Evolutionary conservation across 2,888 invertebrate genomes (phyloP).

Genomic region (Conus canariensis): DNA sequence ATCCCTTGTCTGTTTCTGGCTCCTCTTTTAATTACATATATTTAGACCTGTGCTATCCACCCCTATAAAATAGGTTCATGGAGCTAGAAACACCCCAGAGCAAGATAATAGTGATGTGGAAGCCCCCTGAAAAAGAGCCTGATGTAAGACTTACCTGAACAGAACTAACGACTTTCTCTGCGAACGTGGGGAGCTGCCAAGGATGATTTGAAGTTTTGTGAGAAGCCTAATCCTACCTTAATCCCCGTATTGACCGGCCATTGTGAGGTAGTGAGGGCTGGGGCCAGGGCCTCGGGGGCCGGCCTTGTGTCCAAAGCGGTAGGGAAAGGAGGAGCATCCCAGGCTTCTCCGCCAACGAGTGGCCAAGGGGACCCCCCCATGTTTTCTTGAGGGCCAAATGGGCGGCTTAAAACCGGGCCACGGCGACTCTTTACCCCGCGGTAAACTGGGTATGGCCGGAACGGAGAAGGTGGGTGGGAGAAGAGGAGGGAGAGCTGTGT

Average conservation of each 20-base stretch:
- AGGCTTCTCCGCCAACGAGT: constrained; percentile 6
- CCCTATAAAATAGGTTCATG: constrained; percentile 8
- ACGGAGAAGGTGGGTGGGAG: background rate
- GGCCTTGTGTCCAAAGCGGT: constrained; percentile 7
- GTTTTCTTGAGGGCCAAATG: constrained; percentile 25
- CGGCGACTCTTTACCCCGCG: background rate
- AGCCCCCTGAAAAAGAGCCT: background rate
- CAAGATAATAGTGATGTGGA: background rate
- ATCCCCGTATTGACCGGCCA: constrained; percentile 20
- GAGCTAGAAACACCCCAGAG: background rate
- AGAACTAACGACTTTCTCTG: constrained; percentile 23
- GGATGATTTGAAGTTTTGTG: constrained; percentile 38
- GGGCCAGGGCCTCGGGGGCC: constrained; percentile 17
- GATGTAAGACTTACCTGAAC: constrained; percentile 29
- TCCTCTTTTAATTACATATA: background rate
- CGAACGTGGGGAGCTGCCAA: background rate
- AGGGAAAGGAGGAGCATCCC: constrained; percentile 31
- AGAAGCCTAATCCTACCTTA: constrained; percentile 33
- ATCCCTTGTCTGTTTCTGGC: background rate
- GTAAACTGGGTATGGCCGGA: background rate
- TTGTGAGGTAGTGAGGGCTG: background rate
- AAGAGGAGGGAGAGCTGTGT: background rate
- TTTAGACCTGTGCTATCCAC: background rate
- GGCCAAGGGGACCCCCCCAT: background rate
- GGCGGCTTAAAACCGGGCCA: constrained; percentile 15